Evolutionary conservation across 2,888 invertebrate species (phyloP).

Genomic region (Amphipyra tragopoginis): DNA sequence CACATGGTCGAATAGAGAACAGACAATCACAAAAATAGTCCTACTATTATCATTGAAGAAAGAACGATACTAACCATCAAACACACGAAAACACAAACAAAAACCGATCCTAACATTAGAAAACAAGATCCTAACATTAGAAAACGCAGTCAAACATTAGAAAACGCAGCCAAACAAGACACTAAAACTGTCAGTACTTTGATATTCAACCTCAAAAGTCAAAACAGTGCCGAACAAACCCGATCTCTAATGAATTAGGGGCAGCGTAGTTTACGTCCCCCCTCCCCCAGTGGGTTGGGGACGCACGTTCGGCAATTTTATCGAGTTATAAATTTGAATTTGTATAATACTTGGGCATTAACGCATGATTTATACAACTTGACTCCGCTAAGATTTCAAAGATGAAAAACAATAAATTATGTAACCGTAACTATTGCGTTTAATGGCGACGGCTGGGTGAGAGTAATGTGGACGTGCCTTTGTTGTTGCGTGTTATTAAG

Average conservation of each 20-base stretch:
- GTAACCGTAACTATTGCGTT: conserved; percentile 88
- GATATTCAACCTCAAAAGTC: conserved; percentile 54
- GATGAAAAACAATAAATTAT: conserved; percentile 90
- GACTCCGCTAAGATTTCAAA: conserved; percentile 90
- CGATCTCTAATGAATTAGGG: conserved; percentile 83
- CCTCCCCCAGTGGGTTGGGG: conserved; percentile 62
- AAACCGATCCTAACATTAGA: no score
- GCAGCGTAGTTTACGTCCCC: conserved; percentile 73
- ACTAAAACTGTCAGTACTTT: conserved; percentile 7
- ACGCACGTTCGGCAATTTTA: conserved; percentile 88
- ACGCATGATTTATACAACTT: conserved; percentile 89
- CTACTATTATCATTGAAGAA: no score
- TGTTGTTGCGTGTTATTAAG: conserved; percentile 6
- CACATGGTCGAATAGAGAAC: no score
- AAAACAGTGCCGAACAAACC: conserved; percentile 46
- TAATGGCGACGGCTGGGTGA: conserved; percentile 72
- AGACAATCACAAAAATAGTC: no score
- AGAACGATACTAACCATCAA: no score
- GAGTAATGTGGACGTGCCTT: conserved; percentile 67
- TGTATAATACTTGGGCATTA: conserved; percentile 89
- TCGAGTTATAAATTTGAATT: conserved; percentile 91
- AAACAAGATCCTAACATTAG: no score
- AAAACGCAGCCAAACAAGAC: background rate
- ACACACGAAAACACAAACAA: no score
- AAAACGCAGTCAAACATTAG: no score